Base-by-base conservation (phyloP, 2,888 invertebrate species). In the Limnephilus marmoratus region DNA sequence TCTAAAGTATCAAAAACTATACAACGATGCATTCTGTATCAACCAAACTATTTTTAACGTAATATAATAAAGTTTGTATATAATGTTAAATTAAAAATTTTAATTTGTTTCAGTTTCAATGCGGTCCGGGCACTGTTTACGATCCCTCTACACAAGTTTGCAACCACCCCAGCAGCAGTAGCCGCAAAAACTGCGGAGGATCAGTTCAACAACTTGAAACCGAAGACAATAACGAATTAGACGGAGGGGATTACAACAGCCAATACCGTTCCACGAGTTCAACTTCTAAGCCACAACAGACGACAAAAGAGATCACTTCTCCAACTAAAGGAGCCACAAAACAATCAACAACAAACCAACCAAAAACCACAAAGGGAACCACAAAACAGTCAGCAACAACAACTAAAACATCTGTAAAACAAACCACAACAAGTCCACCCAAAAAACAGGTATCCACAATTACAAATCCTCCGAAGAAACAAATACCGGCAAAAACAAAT, bases 81-180 rank as follows among this genome's bases (percentile, higher is more conserved):
- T 15, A 34, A 82, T 15, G 3, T 82, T 31, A 13, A 82, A 82
- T 31, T 37, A 85, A 45, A n/a, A 2, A 13, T 3, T 45, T 90
- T 93, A 92, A 90, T 90, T 37, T 93, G 37, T 96, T 97, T 92
- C 96, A 96, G 96, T 98, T 98, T 95, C 97, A 97, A 95, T 98
- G 98, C 94, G 97, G 97, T 31, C 97, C 97, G 81, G 98, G 97
- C 24, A 98, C 98, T 1, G 97, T 98, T 45, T 98, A 97, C 94
- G 98, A 98, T 94, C 96, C 97, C 81, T 96, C 96, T 45, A 96
- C 96, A 80, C 96, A 96, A 94, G 96, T 97, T 92, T 98, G 98
- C 94, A 97, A 98, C 94, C 97, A 97, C 94, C 97, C 98, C 2
- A 95, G 96, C 94, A 97, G 96, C 93, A 97, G 97, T 86, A 97